Percentiles rank a stretch among this genome's conserved stretches.
phyloP scores from a whole-genome alignment of 2,797 vertebrate species.

The Crenichthys baileyi region DNA sequence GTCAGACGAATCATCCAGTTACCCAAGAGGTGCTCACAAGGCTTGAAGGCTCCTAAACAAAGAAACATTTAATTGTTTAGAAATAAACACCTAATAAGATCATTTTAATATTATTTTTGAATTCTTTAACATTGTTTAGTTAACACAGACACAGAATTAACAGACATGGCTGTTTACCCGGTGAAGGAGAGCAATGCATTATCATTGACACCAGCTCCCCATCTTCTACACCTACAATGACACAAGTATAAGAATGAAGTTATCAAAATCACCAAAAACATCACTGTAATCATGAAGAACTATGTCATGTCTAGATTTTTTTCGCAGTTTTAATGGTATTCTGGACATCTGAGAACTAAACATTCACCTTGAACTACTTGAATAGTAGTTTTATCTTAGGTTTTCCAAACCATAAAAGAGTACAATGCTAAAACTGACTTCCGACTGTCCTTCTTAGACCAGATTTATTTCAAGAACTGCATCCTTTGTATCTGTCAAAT shows the following conservation, averaged over 20 bases:
- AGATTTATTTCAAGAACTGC: no score
- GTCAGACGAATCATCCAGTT: slow-evolving; percentile 99
- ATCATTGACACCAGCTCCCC: slow-evolving; percentile 87
- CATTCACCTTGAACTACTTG: no score
- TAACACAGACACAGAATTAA: not conserved
- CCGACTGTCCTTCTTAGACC: no score
- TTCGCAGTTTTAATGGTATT: not conserved
- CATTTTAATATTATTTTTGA: not conserved
- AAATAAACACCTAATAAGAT: not conserved
- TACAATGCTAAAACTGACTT: no score
- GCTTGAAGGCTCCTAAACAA: slow-evolving; percentile 93
- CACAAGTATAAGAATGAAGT: not conserved
- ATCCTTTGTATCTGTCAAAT: no score
- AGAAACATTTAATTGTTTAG: not conserved
- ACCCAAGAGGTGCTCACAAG: slow-evolving; percentile 94
- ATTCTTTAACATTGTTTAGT: not conserved
- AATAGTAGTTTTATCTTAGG: no score
- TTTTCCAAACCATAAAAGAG: no score
- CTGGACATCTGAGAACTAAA: no score
- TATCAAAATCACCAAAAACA: not conserved
- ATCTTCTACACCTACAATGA: slow-evolving; percentile 74
- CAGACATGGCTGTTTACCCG: slow-evolving; percentile 79
- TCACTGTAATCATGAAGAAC: no score
- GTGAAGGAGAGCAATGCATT: slow-evolving; percentile 93
- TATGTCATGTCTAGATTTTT: not conserved